Evolutionary conservation across 1,140 invertebrate genomes (phyloP), one percentile per base, ranked within the genome.

Genomic region (Hyles euphorbiae): DNA sequence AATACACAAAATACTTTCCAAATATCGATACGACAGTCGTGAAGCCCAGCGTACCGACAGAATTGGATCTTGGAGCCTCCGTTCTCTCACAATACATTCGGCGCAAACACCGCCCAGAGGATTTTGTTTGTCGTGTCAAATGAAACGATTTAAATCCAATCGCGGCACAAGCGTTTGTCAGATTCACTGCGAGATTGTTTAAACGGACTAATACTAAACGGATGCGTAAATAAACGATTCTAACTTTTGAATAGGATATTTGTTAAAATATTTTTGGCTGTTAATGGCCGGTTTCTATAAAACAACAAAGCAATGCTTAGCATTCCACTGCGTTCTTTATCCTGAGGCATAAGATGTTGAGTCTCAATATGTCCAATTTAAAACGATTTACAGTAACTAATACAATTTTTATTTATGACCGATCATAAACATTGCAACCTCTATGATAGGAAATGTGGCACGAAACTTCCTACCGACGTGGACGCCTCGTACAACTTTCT

Each of bases 61-160:
- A 52, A 52, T 52, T n/a, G n/a, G 12, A 48, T 5, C 7, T 48
- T 22, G 46, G 8, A 5, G 46, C 5, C 5, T 11, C 46, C 8
- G n/a, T n/a, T 8, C 46, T 48, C 5, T 8, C 59, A 57, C 61
- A 63, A 61, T 68, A 56, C 62, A 67, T 67, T 72, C 34, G 53
- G 51, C 54, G 36, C 64, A 65, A 67, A 67, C 53, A 62, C 53
- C 53, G 46, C 44, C 52, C 36, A 55, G 47, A 33, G 44, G 55
- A 64, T 53, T 61, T 65, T 73, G 63, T 71, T 73, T 75, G 68
- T 70, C 52, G 67, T 69, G 70, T 67, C 66, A 73, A 77, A 77
- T 70, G 68, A 70, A 70, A 74, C 70, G 70, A 65, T 72, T 74
- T 70, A 69, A 75, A 74, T 68, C 64, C 66, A 64, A 71, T 65